Base-by-base conservation (phyloP, 2,888 invertebrate genomes). In the Plutella xylostella region DNA sequence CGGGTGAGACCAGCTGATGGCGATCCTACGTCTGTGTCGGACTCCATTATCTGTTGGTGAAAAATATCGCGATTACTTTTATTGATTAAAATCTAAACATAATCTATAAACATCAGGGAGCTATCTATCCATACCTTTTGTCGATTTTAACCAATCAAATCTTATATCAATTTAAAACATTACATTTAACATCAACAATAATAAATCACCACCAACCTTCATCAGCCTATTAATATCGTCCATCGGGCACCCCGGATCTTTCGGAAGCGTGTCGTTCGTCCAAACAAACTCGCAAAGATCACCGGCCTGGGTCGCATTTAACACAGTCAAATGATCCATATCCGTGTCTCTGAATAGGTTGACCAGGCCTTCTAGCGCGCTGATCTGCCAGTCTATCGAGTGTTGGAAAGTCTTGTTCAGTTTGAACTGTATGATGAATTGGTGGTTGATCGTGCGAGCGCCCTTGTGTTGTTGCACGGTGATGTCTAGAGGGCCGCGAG, bases 181-280 rank as follows among this genome's bases (percentile, higher is more conserved):
- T n/a, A n/a, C 31, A 31, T 31, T 31, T 25, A 25, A 25, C 25
- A 25, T 25, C 5, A 25, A 25, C n/a, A n/a, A 15, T 33, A 3
- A 33, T 7, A 7, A 12, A 3, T 19, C 19, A n/a, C n/a, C 20
- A 64, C 73, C 68, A 61, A 91, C 91, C 78, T 86, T 86, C 71
- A 88, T 87, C 30, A 94, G 70, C 53, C 87, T 76, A 42, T 88
- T 87, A 21, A 96, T 90, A 57, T 92, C 90, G 43, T 87, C 86
- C 55, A 88, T 89, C 0, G 95, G 94, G 56, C 96, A 97, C n/a
- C n/a, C n/a, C 37, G 87, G 69, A 56, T 88, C 89, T 41, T 90
- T 90, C 0, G 93, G 90, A 54, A 96, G 67, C 6, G 93, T 92
- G 54, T 94, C 94, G 63, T 97, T 97, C 15, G 94, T 91, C 93